Percentiles rank a stretch among this genome's conserved stretches.
Conservation (phyloP, 1,140 invertebrate genomes). For the Arctopsyche grandis region DNA sequence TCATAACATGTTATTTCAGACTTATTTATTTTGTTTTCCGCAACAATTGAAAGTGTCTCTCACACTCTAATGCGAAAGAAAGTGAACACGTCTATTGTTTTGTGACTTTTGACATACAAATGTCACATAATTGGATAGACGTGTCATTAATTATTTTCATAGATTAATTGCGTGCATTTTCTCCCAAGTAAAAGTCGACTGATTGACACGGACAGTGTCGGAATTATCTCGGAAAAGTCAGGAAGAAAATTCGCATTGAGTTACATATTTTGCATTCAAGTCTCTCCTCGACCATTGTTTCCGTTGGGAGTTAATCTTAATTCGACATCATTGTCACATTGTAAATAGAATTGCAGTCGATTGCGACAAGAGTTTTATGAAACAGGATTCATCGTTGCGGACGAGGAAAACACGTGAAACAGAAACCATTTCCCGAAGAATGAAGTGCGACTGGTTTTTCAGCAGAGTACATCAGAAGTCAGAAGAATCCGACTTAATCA, state of each 20-base stretch:
- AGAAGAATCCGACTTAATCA: neutral
- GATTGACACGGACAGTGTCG: neutral
- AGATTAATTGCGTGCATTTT: neutral
- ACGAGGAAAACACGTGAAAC: neutral
- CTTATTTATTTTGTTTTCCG: too few species aligned
- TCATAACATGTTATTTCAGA: too few species aligned
- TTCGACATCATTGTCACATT: neutral
- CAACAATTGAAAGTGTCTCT: neutral
- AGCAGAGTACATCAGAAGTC: neutral
- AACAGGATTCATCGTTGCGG: conserved; percentile 1
- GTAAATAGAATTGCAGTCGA: neutral
- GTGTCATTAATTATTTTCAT: neutral
- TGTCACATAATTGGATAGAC: too few species aligned
- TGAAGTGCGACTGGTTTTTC: neutral
- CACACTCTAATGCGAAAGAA: neutral
- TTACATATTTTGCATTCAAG: neutral
- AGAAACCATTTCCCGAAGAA: conserved; percentile 9
- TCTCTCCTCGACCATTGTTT: too few species aligned
- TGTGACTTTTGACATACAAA: neutral
- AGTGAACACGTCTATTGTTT: conserved; percentile 13
- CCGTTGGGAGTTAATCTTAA: neutral
- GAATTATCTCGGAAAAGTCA: neutral
- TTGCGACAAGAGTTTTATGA: neutral
- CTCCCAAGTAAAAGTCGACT: neutral
- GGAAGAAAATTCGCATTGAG: conserved; percentile 14